phyloP scores from a whole-genome alignment of 2,113 vertebrate species.

The Coregonus clupeaformis region DNA sequence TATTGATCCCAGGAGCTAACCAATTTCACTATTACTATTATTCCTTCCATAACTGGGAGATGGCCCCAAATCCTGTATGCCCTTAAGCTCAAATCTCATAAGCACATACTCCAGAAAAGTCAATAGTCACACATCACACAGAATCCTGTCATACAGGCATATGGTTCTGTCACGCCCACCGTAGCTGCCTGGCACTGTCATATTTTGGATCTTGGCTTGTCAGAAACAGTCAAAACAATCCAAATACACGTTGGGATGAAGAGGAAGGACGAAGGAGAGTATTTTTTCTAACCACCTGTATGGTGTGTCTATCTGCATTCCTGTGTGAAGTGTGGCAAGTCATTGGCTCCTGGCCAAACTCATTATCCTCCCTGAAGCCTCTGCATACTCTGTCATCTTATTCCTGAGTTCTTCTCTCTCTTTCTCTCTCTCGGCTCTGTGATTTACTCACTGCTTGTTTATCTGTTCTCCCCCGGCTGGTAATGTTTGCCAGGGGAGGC shows the following conservation, averaged over 20 bases:
- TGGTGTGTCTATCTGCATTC: constrained; percentile 6
- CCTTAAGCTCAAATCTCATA: constrained; percentile 28
- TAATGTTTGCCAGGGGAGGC: constrained; percentile 49
- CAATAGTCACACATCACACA: constrained; percentile 16
- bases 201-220: constrained; percentile 26
- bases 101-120: constrained; percentile 39
- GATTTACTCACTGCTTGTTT: constrained; percentile 49
- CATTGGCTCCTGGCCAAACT: constrained; percentile 53
- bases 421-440: constrained; percentile 16
- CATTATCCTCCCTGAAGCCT: constrained; percentile 54
- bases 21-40: constrained; percentile 42
- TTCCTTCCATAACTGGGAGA: constrained; percentile 19
- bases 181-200: constrained; percentile 7
- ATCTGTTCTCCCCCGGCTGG: constrained; percentile 48
- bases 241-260: background rate
- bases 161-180: constrained; percentile 10
- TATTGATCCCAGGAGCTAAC: constrained; percentile 40
- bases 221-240: constrained; percentile 12
- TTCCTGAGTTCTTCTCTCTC: constrained; percentile 25
- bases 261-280: background rate
- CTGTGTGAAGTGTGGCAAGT: constrained; percentile 22
- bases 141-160: constrained; percentile 6
- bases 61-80: constrained; percentile 16
- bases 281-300: constrained; percentile 7
- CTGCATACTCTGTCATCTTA: constrained; percentile 42